Conservation (phyloP, 2,797 vertebrate genomes). For the Rhinichthys osculus region DNA sequence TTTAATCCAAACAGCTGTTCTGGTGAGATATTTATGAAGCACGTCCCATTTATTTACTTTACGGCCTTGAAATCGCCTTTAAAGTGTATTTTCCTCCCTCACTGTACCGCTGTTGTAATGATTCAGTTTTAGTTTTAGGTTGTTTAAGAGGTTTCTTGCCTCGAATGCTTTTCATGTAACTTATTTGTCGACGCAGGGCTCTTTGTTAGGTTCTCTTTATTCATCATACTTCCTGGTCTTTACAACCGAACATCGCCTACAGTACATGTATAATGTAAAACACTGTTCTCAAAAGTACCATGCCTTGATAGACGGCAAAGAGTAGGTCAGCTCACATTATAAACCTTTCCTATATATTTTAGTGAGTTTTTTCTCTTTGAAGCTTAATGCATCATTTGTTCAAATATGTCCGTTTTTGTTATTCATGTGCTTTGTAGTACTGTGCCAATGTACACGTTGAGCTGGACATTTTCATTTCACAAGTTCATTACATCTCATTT, state of each 20-base stretch:
- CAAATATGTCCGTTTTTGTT: not conserved
- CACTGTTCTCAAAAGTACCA: not conserved
- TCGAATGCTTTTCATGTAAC: not conserved
- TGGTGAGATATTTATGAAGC: constrained; percentile 4
- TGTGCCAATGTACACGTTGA: not conserved
- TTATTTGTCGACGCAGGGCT: not conserved
- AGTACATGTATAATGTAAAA: not conserved
- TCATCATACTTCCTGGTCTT: constrained; percentile 9
- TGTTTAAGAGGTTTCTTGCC: not conserved
- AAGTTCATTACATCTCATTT: too few relatives aligned
- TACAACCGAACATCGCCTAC: not conserved
- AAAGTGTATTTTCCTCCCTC: not conserved
- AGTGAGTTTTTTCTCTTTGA: not conserved
- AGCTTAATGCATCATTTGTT: not conserved
- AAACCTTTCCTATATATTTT: not conserved
- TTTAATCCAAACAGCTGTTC: not conserved
- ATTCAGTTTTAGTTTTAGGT: not conserved
- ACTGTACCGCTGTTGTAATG: not conserved
- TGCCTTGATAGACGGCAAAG: not conserved
- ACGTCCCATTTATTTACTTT: not conserved
- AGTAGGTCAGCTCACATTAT: not conserved
- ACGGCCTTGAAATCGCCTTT: not conserved
- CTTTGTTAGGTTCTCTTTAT: constrained; percentile 10
- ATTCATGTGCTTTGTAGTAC: not conserved
- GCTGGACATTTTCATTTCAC: not conserved